Evolutionary conservation across 2,888 invertebrate species (phyloP).

Genomic region (Cephus pulcher): DNA sequence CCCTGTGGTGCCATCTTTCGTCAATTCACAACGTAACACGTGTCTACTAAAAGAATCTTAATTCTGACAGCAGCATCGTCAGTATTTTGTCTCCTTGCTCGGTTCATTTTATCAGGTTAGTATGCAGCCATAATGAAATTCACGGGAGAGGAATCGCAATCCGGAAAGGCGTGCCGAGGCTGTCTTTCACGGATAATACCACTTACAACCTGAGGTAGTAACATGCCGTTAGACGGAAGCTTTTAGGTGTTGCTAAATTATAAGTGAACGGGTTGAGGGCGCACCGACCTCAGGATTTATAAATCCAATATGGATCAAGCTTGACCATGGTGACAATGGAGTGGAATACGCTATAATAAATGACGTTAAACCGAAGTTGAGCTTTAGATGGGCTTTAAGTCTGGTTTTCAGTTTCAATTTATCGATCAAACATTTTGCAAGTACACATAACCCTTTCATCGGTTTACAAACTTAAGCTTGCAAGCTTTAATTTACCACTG

Average conservation of each 20-base stretch:
- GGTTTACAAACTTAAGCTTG: background rate
- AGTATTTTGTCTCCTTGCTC: background rate
- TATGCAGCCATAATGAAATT: background rate
- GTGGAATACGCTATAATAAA: background rate
- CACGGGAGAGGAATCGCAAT: background rate
- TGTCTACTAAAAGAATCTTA: background rate
- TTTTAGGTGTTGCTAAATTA: background rate
- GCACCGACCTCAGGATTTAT: background rate
- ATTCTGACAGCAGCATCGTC: background rate
- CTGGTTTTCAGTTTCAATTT: too few relatives aligned
- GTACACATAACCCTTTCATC: background rate
- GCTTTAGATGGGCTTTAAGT: too few relatives aligned
- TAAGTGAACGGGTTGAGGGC: background rate
- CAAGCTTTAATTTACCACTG: background rate
- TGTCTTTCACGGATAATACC: background rate
- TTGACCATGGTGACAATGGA: constrained; percentile 7
- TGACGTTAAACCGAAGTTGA: too few relatives aligned
- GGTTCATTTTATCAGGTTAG: background rate
- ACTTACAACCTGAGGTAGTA: background rate
- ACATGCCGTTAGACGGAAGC: background rate
- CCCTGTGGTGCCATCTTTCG: background rate
- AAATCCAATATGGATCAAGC: constrained; percentile 20
- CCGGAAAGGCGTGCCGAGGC: background rate
- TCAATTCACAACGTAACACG: background rate
- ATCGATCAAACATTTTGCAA: background rate